Percentiles rank a stretch among this genome's conserved stretches.
Evolutionary conservation across 2,113 vertebrate species (phyloP).

Genomic region (Nestor notabilis): DNA sequence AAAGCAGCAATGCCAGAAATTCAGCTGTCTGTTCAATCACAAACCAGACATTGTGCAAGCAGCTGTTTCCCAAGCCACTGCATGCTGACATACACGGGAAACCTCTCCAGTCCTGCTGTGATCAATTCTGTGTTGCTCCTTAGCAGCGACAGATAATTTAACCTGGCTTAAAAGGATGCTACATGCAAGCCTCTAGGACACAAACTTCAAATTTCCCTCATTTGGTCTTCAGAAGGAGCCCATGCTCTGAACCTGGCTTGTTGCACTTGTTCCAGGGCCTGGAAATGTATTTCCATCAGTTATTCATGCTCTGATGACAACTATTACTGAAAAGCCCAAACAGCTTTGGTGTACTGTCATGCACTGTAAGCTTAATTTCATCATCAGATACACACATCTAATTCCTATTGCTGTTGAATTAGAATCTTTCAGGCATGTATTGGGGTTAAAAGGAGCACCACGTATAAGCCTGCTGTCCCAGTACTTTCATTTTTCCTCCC

Average conservation of each 20-base stretch:
- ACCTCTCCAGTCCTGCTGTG: slow-evolving; percentile 25
- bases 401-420: background rate
- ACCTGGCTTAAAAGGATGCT: slow-evolving; percentile 3
- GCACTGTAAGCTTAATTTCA: background rate
- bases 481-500: background rate
- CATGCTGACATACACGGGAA: background rate
- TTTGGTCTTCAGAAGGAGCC: background rate
- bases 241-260: background rate
- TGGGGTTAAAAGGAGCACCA: background rate
- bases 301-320: background rate
- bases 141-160: background rate
- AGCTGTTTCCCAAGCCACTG: slow-evolving; percentile 52
- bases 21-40: slow-evolving; percentile 19
- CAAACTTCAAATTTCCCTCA: background rate
- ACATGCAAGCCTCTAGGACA: background rate
- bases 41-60: background rate
- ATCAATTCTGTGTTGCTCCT: background rate
- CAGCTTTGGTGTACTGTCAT: background rate
- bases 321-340: background rate
- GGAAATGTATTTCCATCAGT: background rate
- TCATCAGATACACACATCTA: background rate
- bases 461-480: background rate
- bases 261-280: background rate
- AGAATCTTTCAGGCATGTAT: background rate
- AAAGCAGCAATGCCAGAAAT: slow-evolving; percentile 29